Evolutionary conservation across 2,113 vertebrate species (phyloP), one percentile per base, ranked within the genome.

Genomic region (Micronycteris hirsuta): DNA sequence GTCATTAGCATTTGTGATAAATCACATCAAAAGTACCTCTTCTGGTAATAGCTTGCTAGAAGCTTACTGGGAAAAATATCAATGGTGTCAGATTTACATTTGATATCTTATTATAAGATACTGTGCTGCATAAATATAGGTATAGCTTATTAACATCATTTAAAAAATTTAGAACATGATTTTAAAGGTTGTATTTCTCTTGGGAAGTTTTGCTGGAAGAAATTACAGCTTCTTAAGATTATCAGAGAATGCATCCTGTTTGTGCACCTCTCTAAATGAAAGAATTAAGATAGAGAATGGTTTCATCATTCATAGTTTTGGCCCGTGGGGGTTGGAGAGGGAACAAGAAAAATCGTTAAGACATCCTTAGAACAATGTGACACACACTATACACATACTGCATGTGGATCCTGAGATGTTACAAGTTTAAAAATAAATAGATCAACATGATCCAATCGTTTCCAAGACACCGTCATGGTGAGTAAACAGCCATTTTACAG

Each of bases 371-470:
- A 95, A 86, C 86, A 91, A 78, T 33, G 67, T 54, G 96, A 93
- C 85, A 95, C 43, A 97, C 96, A 76, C 0, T 82, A 91, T 74
- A 74, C 1, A 81, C 9, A 63, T 58, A 86, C 22, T 83, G 56
- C 41, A 63, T 63, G 10, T 63, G 96, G 84, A 95, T 96, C 96
- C 97, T 98, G 95, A 97, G 88, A 26, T 87, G 88, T 97, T 93
- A 82, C 71, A 67, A 85, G 96, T 91, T 96, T 13, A 95, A 94
- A 95, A 89, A 77, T 85, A 76, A 52, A 68, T 52, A 98, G 98
- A 98, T 98, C 98, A 98, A 98, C 97, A 63, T 98, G 98, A 98
- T 98, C 98, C 97, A 98, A 84, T 10, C 38, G 38, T 93, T 70
- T 65, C n/a, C 85, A 95, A 95, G 96, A 97, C 49, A 97, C 83